Evolutionary conservation across 2,113 vertebrate genomes (phyloP).

Genomic region (Aix galericulata): DNA sequence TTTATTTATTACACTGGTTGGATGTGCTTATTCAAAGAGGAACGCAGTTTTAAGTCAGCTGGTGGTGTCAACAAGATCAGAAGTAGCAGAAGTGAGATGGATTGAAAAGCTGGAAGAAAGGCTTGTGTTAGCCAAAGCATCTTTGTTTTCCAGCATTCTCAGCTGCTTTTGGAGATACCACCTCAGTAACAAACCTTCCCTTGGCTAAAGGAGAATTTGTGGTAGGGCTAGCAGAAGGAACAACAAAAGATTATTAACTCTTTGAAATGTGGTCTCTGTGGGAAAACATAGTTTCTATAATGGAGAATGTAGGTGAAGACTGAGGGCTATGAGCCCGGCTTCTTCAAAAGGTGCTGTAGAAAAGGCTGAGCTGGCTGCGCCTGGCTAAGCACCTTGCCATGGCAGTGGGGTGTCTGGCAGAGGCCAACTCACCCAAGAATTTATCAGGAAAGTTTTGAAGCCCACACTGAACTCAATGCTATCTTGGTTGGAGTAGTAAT

Average conservation of each 20-base stretch:
- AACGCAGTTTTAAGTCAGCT: neutral
- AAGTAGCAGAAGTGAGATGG: neutral
- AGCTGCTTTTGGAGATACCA: neutral
- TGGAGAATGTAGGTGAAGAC: neutral
- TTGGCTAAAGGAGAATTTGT: neutral
- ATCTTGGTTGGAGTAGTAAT: neutral
- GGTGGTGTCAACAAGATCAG: neutral
- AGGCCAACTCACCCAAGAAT: neutral
- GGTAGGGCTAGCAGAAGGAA: neutral
- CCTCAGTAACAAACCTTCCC: neutral
- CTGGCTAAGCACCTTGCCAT: neutral
- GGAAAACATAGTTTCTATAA: neutral
- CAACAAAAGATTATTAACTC: neutral
- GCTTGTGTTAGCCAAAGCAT: neutral
- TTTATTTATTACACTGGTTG: too few species aligned
- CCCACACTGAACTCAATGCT: neutral
- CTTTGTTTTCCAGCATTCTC: neutral
- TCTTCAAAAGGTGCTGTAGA: neutral
- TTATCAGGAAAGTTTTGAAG: neutral
- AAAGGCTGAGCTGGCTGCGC: neutral
- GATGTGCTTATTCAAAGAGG: neutral
- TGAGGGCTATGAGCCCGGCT: neutral
- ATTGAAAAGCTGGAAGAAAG: neutral
- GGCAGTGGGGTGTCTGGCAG: neutral
- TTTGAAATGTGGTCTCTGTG: neutral